Base-by-base conservation (phyloP, 2,113 vertebrate species). In the Leucosticte australis region DNA sequence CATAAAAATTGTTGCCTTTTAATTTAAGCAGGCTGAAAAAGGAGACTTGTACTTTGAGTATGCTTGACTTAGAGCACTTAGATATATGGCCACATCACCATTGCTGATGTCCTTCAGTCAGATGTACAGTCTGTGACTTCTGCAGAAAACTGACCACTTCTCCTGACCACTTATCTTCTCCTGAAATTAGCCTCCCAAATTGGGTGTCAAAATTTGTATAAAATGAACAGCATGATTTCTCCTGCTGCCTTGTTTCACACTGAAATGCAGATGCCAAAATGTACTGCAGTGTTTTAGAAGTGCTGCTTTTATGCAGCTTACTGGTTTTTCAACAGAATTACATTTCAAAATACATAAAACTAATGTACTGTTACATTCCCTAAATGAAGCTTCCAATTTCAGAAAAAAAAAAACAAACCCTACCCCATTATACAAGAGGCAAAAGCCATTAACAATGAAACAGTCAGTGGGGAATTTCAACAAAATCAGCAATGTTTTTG, bases 401-500 rank as follows among this genome's bases (percentile, higher is more conserved):
- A 49, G 11, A 4, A 69, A 80, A 83, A 56, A 46, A 46, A 83
- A 56, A 46, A 46, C 30, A 31, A 53, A 47, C 11, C 12, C 46
- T 44, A 59, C 11, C 26, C n/a, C 44, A 55, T 70, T 75, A 78
- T 19, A 75, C 41, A 87, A 55, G 0, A 63, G 69, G 62, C 47
- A 91, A 91, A 91, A 68, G 19, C 46, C 31, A 77, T 74, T 76
- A 82, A 92, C 60, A 95, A 31, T 37, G 63, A 73, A 95, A 67
- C 12, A 77, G n/a, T 62, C 55, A 81, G 5, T 78, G 65, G 27
- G 56, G 81, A 63, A 78, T 91, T 84, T 91, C 77, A 91, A 84
- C 47, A 84, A 95, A 91, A 87, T 71, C 87, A 83, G n/a, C 82
- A 88, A 76, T 64, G 53, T 88, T 91, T 90, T 95, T 85, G 82